These are phyloP conservation scores for Propithecus perrieri DNA, from an alignment of 2,797 vertebrate species.

Conservation along the genomic window DNA sequence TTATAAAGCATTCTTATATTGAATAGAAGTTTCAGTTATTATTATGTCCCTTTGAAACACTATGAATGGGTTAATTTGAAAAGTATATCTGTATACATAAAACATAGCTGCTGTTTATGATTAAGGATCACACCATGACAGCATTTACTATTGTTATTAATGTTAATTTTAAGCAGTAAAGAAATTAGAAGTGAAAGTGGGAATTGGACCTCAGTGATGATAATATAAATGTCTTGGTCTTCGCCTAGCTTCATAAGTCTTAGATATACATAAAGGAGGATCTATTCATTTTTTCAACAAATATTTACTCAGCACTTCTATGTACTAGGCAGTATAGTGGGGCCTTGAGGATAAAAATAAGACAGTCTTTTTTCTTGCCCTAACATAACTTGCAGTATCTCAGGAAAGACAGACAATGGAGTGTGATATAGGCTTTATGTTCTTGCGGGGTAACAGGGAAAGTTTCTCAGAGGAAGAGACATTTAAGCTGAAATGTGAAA, in stretches of 20 bases:
- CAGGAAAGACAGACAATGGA: not conserved
- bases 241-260: not conserved
- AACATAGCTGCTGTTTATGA: not conserved
- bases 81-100: not conserved
- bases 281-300: conserved; percentile 13
- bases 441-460: not conserved
- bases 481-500: not conserved
- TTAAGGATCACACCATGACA: not conserved
- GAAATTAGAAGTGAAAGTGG: not conserved
- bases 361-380: not conserved
- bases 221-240: not conserved
- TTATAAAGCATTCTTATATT: not conserved
- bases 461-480: not conserved
- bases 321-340: no score
- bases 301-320: not conserved
- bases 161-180: not conserved
- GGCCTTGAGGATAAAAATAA: not conserved
- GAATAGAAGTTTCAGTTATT: not conserved
- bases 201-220: not conserved
- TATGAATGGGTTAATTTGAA: not conserved
- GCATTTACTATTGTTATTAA: not conserved
- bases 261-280: not conserved
- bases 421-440: not conserved
- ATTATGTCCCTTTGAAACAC: not conserved
- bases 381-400: not conserved